phyloP scores from a whole-genome alignment of 1,140 invertebrate species.

The Holcopasites calliopsidis region DNA sequence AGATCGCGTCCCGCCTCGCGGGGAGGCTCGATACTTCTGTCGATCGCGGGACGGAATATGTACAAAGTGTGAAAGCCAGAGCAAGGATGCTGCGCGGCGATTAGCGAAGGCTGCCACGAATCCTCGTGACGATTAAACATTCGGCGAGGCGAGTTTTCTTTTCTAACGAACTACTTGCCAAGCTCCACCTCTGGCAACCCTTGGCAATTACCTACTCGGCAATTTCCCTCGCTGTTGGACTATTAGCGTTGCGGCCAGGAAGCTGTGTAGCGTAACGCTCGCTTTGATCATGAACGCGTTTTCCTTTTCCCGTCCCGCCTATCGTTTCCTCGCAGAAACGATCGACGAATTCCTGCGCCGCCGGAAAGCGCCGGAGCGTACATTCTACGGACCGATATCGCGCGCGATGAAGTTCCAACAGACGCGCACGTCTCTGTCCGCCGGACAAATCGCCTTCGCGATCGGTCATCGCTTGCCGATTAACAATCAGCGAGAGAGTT shows the following conservation, averaged over 20 bases:
- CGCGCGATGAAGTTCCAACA: neutral
- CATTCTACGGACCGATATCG: neutral
- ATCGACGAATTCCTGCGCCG: neutral
- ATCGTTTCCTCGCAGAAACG: neutral
- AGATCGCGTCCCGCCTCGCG: too few relatives aligned
- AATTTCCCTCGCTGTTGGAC: neutral
- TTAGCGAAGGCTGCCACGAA: neutral
- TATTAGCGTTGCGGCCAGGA: constrained; percentile 27
- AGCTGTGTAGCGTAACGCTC: constrained; percentile 32
- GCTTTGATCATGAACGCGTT: constrained; percentile 24
- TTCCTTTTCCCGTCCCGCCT: neutral
- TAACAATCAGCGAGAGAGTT: too few relatives aligned
- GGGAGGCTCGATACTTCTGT: too few relatives aligned
- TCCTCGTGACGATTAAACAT: constrained; percentile 28
- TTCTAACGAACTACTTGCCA: constrained; percentile 33
- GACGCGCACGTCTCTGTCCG: neutral
- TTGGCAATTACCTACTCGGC: constrained; percentile 6
- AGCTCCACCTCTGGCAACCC: constrained; percentile 35
- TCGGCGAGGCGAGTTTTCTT: constrained; percentile 19
- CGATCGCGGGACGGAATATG: too few relatives aligned
- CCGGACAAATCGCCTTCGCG: neutral
- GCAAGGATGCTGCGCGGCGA: neutral
- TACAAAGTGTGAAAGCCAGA: neutral
- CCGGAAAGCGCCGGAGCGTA: neutral
- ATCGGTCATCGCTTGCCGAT: too few relatives aligned